These are phyloP conservation scores for Zoroaster sp. DNA, from an alignment of 53 echinoderm and acorn worm genomes.

Conservation along the genomic window DNA sequence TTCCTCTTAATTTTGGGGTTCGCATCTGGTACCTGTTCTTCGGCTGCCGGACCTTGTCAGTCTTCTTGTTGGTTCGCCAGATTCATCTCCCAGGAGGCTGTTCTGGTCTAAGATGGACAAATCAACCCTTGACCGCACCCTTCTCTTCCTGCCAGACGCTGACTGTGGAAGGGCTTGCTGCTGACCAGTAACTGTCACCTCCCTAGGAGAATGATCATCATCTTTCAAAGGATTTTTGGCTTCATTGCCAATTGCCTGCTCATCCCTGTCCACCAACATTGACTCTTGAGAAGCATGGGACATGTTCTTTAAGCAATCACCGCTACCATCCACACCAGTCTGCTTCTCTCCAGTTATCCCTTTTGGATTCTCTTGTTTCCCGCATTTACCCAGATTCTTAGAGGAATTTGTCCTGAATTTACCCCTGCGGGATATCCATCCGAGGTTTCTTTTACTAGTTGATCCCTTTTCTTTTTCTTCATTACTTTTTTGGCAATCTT, in stretches of 20 bases:
- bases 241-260: background rate
- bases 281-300: background rate
- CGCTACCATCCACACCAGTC: background rate
- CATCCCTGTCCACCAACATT: background rate
- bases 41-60: conserved; percentile 15
- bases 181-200: background rate
- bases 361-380: background rate
- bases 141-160: background rate
- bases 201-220: background rate
- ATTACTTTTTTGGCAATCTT: background rate
- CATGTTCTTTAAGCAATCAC: background rate
- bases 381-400: background rate
- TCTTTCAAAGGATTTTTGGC: background rate
- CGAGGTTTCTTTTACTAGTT: background rate
- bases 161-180: background rate
- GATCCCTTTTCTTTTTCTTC: background rate
- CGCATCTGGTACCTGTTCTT: background rate
- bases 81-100: background rate
- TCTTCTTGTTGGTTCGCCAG: conserved; percentile 14
- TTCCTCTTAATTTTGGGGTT: background rate
- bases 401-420: background rate
- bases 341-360: background rate
- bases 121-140: conserved; percentile 10
- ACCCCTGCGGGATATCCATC: background rate
- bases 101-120: conserved; percentile 47